Evolutionary conservation across 2,113 vertebrate species (phyloP), one percentile per base, ranked within the genome.

Genomic region (Pomatorhinus ruficollis): DNA sequence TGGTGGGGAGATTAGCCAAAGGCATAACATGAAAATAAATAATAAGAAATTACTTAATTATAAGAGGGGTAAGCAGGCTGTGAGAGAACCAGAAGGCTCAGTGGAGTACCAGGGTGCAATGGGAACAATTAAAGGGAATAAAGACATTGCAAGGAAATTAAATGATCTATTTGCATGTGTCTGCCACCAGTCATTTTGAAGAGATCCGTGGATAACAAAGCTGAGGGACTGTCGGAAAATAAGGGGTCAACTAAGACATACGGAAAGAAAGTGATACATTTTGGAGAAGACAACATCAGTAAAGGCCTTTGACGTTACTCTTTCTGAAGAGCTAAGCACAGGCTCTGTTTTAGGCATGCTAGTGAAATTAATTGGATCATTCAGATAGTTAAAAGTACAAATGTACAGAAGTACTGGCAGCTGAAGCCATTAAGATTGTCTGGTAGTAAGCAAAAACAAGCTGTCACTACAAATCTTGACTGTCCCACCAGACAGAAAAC

Each of bases 41-140:
- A 97, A 93, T 94, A 95, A 94, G 77, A 77, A 96, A 87, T 96
- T 90, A 66, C 75, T 95, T 96, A 97, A 95, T 95, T 97, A 95
- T 93, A 74, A 86, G 71, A 94, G 60, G 63, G 5, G 9, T 90
- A 93, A 97, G 90, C 87, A 90, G 85, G 23, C 76, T 95, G 75
- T 70, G 79, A 91, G 93, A 96, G 70, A 93, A 83, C 57, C 68
- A 69, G 66, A 96, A 95, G 82, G 75, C 94, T 95, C 87, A 47
- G 84, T 83, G 93, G 95, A 97, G 79, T 83, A 90, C 42, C n/a
- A 60, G 68, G 53, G 78, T 81, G 90, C 93, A 94, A 93, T 83
- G 95, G 95, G 95, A 96, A 96, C 96, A 95, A 90, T 96, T 96
- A 96, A 90, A 78, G 70, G 52, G 79, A 85, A 96, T 96, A 95